Percentiles rank a stretch among this genome's conserved stretches.
Evolutionary conservation across 2,113 vertebrate species (phyloP).

Genomic region (Halcyon malimbica): DNA sequence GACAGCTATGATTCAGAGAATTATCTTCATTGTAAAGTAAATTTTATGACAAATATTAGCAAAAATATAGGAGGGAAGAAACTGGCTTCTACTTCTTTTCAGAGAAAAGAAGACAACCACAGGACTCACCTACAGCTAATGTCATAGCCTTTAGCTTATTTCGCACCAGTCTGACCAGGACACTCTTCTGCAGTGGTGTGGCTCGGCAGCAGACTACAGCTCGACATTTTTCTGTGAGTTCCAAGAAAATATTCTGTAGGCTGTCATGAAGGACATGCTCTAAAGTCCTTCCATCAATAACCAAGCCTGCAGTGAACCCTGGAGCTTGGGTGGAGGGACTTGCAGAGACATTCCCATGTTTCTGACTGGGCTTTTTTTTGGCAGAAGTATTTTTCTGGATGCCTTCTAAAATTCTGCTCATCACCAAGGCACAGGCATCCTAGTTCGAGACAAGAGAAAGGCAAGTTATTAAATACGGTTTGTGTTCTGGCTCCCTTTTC

Average conservation of each 20-base stretch:
- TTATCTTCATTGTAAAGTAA: background rate
- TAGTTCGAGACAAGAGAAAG: slow-evolving; percentile 55
- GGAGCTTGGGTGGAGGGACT: background rate
- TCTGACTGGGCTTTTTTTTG: accelerated
- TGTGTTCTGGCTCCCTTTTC: background rate
- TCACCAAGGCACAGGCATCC: slow-evolving; percentile 81
- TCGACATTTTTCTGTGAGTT: slow-evolving; percentile 74
- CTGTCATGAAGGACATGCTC: slow-evolving; percentile 80
- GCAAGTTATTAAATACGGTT: background rate
- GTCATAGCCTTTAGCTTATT: slow-evolving; percentile 82
- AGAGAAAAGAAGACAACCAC: background rate
- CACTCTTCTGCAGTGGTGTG: slow-evolving; percentile 87
- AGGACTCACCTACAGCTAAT: slow-evolving; percentile 83
- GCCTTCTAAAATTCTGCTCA: slow-evolving; percentile 74
- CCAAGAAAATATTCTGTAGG: slow-evolving; percentile 77
- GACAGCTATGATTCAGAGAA: background rate
- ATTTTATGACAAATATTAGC: background rate
- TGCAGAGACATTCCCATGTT: background rate
- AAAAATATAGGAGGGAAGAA: background rate
- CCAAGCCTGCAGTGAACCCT: slow-evolving; percentile 67
- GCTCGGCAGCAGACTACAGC: slow-evolving; percentile 87
- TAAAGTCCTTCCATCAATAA: slow-evolving; percentile 84
- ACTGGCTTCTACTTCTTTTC: background rate
- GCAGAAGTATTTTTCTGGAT: slow-evolving; percentile 48
- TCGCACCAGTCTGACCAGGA: slow-evolving; percentile 80